Evolutionary conservation across 2,113 vertebrate species (phyloP).

Genomic region (Camelus bactrianus): DNA sequence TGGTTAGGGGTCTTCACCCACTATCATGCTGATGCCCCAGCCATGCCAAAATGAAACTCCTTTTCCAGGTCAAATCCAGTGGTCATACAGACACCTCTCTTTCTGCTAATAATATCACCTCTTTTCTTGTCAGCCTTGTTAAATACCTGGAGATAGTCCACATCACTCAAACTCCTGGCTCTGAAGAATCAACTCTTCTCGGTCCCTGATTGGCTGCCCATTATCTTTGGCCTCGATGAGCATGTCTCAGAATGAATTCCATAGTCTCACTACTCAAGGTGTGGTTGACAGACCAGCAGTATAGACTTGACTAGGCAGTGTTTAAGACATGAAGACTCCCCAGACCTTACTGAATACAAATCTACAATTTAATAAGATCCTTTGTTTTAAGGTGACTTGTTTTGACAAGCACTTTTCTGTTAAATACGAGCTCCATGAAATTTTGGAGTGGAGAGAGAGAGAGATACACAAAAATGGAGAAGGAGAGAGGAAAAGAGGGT

Average conservation of each 20-base stretch:
- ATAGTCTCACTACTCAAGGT: neutral
- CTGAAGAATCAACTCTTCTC: neutral
- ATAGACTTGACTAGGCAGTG: neutral
- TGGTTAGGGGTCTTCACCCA: neutral
- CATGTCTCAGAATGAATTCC: neutral
- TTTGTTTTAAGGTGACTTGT: neutral
- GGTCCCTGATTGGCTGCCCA: neutral
- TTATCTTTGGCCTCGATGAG: neutral
- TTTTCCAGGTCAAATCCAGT: neutral
- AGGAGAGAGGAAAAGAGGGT: neutral
- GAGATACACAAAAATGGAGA: neutral
- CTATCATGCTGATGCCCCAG: neutral
- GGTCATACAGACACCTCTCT: neutral
- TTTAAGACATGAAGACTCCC: neutral
- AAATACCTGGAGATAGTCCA: neutral
- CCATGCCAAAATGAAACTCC: neutral
- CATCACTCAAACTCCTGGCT: neutral
- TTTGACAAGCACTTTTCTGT: neutral
- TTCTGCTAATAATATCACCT: neutral
- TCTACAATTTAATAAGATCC: neutral
- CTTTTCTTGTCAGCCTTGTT: neutral
- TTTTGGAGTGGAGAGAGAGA: neutral
- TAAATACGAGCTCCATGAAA: neutral
- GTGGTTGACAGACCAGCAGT: neutral
- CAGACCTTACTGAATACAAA: neutral